phyloP scores from a whole-genome alignment of 2,797 vertebrate species.

The Antrozous pallidus region DNA sequence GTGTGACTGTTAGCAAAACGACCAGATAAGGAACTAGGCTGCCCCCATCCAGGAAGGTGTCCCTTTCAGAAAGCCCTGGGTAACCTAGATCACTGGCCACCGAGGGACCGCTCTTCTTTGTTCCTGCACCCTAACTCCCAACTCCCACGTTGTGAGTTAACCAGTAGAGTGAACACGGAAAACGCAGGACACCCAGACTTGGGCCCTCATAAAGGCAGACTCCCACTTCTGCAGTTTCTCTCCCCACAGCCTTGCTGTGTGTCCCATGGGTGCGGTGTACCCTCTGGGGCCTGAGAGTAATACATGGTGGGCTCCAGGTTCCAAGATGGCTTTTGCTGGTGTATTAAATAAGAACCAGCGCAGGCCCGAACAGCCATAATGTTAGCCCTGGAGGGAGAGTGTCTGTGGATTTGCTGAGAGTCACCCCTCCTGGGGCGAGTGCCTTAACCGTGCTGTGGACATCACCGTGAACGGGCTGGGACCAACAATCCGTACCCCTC shows the following conservation, averaged over 20 bases:
- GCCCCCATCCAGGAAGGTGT: not conserved
- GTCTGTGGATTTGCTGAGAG: not conserved
- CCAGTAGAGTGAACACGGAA: not conserved
- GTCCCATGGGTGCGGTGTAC: not conserved
- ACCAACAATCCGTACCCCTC: too few relatives aligned
- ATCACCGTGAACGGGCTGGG: not conserved
- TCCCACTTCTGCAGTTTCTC: not conserved
- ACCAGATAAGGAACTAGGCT: not conserved
- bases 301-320: not conserved
- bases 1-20: not conserved
- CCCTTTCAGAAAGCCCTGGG: not conserved
- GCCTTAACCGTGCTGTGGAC: not conserved
- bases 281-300: not conserved
- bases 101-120: not conserved
- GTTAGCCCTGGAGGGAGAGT: too few relatives aligned
- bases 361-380: too few relatives aligned
- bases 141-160: not conserved
- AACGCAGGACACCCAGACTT: not conserved
- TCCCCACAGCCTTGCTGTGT: not conserved
- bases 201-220: not conserved
- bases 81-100: not conserved
- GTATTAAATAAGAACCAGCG: not conserved
- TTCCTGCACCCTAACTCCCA: not conserved
- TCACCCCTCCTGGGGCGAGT: accelerated
- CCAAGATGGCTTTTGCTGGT: not conserved